Percentiles rank a stretch among this genome's conserved stretches.
Evolutionary conservation across 2,113 vertebrate genomes (phyloP).

Genomic region (Gallinago paraguaiae): DNA sequence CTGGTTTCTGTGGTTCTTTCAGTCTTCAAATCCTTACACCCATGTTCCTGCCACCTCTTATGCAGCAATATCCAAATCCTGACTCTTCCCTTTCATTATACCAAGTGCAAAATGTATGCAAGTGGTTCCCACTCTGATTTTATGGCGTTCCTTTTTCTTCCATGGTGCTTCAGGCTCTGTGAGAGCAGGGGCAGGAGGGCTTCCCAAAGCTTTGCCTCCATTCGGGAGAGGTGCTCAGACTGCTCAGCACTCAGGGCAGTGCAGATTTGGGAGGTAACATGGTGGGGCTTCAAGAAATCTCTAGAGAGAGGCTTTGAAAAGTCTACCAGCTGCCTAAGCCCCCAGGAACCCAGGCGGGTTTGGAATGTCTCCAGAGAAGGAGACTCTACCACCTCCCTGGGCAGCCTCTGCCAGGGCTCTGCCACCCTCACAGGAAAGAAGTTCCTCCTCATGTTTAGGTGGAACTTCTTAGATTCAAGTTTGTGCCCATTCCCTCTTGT

Average conservation of each 20-base stretch:
- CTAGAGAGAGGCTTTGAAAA: neutral
- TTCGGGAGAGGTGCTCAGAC: neutral
- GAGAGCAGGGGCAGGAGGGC: neutral
- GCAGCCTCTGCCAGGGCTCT: too few relatives aligned
- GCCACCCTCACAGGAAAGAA: too few relatives aligned
- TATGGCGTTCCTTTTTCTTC: neutral
- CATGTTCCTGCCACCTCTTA: neutral
- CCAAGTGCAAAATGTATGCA: neutral
- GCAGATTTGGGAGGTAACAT: neutral
- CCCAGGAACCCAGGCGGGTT: neutral
- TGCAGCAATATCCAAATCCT: neutral
- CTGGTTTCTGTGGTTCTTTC: neutral
- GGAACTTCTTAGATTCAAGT: too few relatives aligned
- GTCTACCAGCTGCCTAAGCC: neutral
- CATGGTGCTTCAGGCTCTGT: rapidly evolving
- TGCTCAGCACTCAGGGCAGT: neutral
- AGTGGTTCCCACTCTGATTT: neutral
- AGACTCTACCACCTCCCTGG: too few relatives aligned
- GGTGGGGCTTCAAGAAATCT: neutral
- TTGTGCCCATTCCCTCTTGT: too few relatives aligned
- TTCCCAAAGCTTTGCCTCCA: neutral
- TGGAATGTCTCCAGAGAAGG: too few relatives aligned
- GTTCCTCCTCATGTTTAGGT: too few relatives aligned
- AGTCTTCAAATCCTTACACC: neutral
- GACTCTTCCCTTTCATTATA: neutral